These are phyloP conservation scores for Rhinolophus ferrumequinum DNA, from an alignment of 2,113 vertebrate genomes.

Conservation along the genomic window DNA sequence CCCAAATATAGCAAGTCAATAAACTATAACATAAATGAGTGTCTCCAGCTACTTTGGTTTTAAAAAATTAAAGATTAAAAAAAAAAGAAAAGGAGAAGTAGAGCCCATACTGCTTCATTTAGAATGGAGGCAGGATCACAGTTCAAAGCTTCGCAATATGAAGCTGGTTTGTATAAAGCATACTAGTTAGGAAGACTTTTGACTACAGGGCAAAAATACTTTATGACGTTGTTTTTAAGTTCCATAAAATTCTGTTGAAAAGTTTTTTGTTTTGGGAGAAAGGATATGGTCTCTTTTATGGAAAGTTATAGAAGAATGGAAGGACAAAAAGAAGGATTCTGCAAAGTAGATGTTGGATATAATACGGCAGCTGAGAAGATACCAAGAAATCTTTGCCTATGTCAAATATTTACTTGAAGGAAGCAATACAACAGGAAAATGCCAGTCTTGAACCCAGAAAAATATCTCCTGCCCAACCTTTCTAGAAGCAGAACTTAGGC, in stretches of 20 bases:
- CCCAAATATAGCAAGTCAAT: slow-evolving; percentile 67
- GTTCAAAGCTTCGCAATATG: not conserved
- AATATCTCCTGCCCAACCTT: not conserved
- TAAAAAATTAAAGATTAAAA: not conserved
- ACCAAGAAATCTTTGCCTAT: not conserved
- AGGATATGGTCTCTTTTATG: not conserved
- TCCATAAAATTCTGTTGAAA: not conserved
- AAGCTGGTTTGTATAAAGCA: not conserved
- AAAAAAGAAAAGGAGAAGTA: not conserved
- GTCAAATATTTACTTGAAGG: not conserved
- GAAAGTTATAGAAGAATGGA: not conserved
- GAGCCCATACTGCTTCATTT: not conserved
- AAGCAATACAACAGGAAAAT: not conserved
- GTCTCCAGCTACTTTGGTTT: slow-evolving; percentile 69
- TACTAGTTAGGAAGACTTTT: not conserved
- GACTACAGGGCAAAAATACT: not conserved
- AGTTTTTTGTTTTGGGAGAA: not conserved
- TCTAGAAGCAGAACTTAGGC: not conserved
- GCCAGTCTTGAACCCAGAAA: not conserved
- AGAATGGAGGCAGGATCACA: not conserved
- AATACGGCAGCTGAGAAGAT: not conserved
- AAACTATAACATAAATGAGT: slow-evolving; percentile 74
- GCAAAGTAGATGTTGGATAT: not conserved
- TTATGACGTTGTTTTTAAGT: not conserved
- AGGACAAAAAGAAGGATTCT: not conserved